Conservation (phyloP, 2,113 vertebrate species). For the Pedetes capensis region DNA sequence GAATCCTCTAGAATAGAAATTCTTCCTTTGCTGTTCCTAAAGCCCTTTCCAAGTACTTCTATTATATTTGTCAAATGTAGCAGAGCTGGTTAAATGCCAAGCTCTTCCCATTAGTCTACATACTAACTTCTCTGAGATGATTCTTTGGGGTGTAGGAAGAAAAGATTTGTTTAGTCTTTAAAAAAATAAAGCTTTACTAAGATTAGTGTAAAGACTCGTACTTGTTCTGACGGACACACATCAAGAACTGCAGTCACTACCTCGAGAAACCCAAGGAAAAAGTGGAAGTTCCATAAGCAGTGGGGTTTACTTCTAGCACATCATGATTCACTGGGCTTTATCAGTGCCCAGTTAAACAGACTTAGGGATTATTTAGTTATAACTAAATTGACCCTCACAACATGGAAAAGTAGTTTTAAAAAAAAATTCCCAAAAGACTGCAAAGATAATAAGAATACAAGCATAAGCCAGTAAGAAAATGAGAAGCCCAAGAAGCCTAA, state of each 20-base stretch:
- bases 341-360: not conserved
- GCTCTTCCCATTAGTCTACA: not conserved
- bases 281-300: not conserved
- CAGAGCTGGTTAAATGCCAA: slow-evolving; percentile 14
- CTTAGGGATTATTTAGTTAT: not conserved
- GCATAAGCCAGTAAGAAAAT: not conserved
- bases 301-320: not conserved
- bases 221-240: not conserved
- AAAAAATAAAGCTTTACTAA: slow-evolving; percentile 35
- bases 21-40: not conserved
- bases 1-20: not conserved
- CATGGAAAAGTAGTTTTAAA: not conserved
- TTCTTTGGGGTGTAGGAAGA: not conserved
- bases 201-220: not conserved
- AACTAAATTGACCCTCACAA: not conserved
- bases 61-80: not conserved
- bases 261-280: not conserved
- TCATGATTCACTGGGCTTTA: not conserved
- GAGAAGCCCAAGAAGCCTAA: not conserved
- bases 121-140: slow-evolving; percentile 21
- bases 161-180: not conserved
- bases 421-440: not conserved
- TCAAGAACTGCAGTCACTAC: not conserved
- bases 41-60: not conserved
- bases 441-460: slow-evolving; percentile 1